Conservation (phyloP, 2,888 invertebrate genomes). For the Phoenoteleia sp. region DNA sequence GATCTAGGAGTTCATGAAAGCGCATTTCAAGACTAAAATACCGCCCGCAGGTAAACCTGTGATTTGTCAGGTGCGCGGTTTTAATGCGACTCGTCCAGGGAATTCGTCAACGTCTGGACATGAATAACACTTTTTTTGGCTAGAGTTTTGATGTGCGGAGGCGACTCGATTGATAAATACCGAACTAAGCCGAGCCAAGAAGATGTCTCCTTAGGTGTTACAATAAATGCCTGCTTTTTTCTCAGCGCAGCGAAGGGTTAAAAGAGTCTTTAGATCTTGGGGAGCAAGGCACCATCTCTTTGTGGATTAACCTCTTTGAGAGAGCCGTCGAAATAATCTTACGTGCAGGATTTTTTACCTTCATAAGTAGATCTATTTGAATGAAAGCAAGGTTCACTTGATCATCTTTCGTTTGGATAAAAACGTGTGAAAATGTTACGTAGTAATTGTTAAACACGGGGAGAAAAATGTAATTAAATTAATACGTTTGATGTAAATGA, state of each 20-base stretch:
- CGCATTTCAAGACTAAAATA: slow-evolving; percentile 34
- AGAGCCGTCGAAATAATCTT: slow-evolving; percentile 44
- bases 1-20: slow-evolving; percentile 32
- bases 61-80: slow-evolving; percentile 81
- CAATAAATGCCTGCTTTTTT: slow-evolving; percentile 55
- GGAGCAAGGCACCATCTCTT: slow-evolving; percentile 33
- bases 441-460: too few relatives aligned
- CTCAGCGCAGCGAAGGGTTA: slow-evolving; percentile 66
- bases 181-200: slow-evolving; percentile 44
- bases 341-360: slow-evolving; percentile 50
- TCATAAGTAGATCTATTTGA: slow-evolving; percentile 45
- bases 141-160: slow-evolving; percentile 53
- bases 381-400: slow-evolving; percentile 54
- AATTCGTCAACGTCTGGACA: slow-evolving; percentile 69
- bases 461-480: too few relatives aligned
- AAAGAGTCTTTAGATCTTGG: slow-evolving; percentile 18
- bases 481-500: too few relatives aligned
- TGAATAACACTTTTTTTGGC: slow-evolving; percentile 70
- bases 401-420: slow-evolving; percentile 43
- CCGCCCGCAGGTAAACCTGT: slow-evolving; percentile 74
- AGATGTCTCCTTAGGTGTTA: slow-evolving; percentile 59
- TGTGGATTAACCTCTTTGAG: slow-evolving; percentile 60
- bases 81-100: slow-evolving; percentile 61
- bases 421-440: slow-evolving; percentile 60
- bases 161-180: slow-evolving; percentile 77